phyloP scores from a whole-genome alignment of 2,888 invertebrate genomes.

The Cephalotes varians region DNA sequence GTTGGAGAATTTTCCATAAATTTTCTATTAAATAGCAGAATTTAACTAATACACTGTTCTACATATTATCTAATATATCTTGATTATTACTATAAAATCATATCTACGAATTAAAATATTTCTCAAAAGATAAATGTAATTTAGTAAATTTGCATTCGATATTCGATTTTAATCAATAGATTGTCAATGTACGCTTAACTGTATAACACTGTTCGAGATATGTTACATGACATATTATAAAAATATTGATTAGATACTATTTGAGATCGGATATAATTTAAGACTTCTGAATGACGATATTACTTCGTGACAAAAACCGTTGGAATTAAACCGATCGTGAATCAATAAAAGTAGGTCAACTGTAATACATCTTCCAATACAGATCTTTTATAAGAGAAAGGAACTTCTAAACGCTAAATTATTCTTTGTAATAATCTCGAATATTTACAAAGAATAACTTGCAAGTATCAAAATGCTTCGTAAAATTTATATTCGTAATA shows the following conservation, averaged over 20 bases:
- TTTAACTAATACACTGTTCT: neutral
- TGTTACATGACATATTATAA: neutral
- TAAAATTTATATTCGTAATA: neutral
- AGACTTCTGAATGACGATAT: constrained; percentile 10
- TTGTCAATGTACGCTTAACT: neutral
- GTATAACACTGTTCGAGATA: neutral
- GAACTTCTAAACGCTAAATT: neutral
- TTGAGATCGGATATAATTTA: neutral
- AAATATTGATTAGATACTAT: constrained; percentile 18
- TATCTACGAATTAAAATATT: neutral
- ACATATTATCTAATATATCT: neutral
- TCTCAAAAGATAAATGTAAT: neutral
- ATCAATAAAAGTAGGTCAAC: constrained; percentile 30
- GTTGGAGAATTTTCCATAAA: neutral
- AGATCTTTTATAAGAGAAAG: neutral
- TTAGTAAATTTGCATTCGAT: neutral
- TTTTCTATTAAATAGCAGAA: neutral
- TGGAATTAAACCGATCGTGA: constrained; percentile 2
- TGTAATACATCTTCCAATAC: constrained; percentile 20
- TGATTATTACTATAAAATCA: neutral
- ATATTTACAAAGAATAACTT: neutral
- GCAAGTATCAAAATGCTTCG: neutral
- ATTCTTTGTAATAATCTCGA: neutral
- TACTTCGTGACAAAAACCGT: constrained; percentile 1
- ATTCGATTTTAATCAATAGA: neutral